A percentile compares a stretch with the other conserved stretches of the same genome.
phyloP scores from a whole-genome alignment of 2,888 invertebrate species.

The Clostera curtula region DNA sequence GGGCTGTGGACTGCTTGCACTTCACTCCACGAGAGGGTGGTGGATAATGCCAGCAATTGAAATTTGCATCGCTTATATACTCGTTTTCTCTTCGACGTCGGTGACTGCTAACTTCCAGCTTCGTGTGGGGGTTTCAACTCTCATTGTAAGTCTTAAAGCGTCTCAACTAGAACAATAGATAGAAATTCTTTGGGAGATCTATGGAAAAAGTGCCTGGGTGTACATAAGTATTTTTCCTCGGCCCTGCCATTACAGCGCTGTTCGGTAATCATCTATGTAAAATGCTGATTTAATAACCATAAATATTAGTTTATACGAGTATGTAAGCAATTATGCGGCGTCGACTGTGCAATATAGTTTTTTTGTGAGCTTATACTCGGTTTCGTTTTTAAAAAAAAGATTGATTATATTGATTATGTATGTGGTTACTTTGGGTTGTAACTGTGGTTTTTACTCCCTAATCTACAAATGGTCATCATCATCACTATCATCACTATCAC shows the following conservation, averaged over 20 bases:
- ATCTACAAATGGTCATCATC: no score
- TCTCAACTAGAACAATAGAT: slow-evolving; percentile 63
- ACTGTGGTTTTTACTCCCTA: no score
- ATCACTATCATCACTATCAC: no score
- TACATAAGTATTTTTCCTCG: slow-evolving; percentile 30
- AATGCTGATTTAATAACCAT: no score
- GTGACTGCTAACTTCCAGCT: slow-evolving; percentile 51
- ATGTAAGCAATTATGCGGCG: no score
- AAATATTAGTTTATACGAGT: no score
- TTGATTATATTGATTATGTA: no score
- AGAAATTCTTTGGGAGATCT: slow-evolving; percentile 59
- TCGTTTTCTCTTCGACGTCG: slow-evolving; percentile 55
- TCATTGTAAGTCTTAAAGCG: slow-evolving; percentile 57
- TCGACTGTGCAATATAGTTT: no score
- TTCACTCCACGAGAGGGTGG: slow-evolving; percentile 57
- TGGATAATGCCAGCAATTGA: slow-evolving; percentile 60
- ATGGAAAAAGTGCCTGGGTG: slow-evolving; percentile 37
- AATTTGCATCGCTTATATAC: slow-evolving; percentile 74
- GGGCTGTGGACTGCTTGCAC: slow-evolving; percentile 33
- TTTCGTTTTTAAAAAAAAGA: no score
- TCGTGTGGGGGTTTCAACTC: slow-evolving; percentile 50
- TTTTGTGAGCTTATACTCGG: no score
- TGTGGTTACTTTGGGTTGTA: no score
- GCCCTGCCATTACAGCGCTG: slow-evolving; percentile 26
- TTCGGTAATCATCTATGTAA: slow-evolving; percentile 25